phyloP scores from a whole-genome alignment of 2,888 invertebrate species.

The Thecophora atra region DNA sequence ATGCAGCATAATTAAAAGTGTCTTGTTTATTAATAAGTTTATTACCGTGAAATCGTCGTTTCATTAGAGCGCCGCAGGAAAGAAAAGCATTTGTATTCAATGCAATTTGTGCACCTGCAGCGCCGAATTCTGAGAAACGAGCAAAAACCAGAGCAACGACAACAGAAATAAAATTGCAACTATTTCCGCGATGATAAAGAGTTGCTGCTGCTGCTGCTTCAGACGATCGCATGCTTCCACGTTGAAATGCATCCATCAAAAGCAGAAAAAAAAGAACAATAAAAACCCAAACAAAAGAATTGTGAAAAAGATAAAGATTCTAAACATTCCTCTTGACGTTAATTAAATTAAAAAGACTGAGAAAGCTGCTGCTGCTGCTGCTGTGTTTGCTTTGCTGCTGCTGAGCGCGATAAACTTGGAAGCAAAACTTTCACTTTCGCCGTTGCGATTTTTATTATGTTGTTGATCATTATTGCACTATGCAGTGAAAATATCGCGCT shows the following conservation, averaged over 20 bases:
- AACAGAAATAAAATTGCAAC: neutral
- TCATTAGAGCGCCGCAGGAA: too few relatives aligned
- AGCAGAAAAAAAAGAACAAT: neutral
- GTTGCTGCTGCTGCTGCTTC: constrained; percentile 1
- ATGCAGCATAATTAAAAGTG: too few relatives aligned
- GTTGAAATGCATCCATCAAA: neutral
- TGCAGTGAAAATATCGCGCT: neutral
- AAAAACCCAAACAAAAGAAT: neutral
- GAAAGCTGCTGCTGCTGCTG: neutral
- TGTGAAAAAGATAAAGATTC: neutral
- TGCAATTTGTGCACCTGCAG: neutral
- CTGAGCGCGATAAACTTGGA: constrained; percentile 19
- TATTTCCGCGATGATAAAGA: constrained; percentile 1
- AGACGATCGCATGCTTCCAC: constrained; percentile 24
- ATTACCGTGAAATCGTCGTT: too few relatives aligned
- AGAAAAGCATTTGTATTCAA: too few relatives aligned
- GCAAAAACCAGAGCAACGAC: neutral
- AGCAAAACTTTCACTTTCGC: constrained; percentile 34
- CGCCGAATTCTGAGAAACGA: neutral
- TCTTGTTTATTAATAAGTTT: too few relatives aligned
- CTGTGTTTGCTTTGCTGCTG: neutral
- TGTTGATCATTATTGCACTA: neutral
- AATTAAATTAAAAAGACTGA: neutral
- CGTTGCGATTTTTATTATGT: constrained; percentile 18
- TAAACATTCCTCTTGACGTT: neutral